These are phyloP conservation scores for Macrostomum lignano DNA, from an alignment of 1,140 invertebrate genomes.

Conservation along the genomic window DNA sequence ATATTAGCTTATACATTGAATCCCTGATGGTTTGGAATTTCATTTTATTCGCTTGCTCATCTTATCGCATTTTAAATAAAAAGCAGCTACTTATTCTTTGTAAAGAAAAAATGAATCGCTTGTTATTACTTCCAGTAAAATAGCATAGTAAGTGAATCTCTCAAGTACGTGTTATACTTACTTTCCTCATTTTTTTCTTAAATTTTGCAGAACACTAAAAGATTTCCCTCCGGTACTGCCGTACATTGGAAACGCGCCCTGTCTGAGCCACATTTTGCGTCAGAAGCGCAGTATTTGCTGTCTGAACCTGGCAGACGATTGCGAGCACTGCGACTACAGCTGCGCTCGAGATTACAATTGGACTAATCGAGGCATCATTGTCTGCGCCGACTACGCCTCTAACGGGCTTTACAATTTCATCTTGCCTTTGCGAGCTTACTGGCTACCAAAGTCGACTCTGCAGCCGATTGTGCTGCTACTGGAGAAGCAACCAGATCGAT, in stretches of 20 bases:
- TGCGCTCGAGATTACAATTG: conserved; percentile 86
- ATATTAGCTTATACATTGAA: too few species aligned
- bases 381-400: conserved; percentile 82
- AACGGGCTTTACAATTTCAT: conserved; percentile 96
- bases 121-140: too few species aligned
- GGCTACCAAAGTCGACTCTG: conserved; percentile 62
- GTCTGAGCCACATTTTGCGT: conserved; percentile 70
- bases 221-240: conserved; percentile 83
- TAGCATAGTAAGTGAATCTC: too few species aligned
- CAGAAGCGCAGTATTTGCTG: conserved; percentile 84
- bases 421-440: conserved; percentile 74
- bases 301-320: conserved; percentile 66
- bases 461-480: conserved; percentile 79
- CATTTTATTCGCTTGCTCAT: too few species aligned
- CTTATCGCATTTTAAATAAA: too few species aligned
- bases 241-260: conserved; percentile 83
- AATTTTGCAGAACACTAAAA: too few species aligned
- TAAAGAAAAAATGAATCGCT: too few species aligned
- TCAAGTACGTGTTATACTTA: too few species aligned
- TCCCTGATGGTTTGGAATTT: too few species aligned
- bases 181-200: too few species aligned
- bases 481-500: conserved; percentile 53
- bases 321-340: conserved; percentile 63
- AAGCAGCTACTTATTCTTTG: too few species aligned
- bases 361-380: conserved; percentile 79